Evolutionary conservation across 2,888 invertebrate species (phyloP), one percentile per base, ranked within the genome.

Genomic region (Lysandra coridon): DNA sequence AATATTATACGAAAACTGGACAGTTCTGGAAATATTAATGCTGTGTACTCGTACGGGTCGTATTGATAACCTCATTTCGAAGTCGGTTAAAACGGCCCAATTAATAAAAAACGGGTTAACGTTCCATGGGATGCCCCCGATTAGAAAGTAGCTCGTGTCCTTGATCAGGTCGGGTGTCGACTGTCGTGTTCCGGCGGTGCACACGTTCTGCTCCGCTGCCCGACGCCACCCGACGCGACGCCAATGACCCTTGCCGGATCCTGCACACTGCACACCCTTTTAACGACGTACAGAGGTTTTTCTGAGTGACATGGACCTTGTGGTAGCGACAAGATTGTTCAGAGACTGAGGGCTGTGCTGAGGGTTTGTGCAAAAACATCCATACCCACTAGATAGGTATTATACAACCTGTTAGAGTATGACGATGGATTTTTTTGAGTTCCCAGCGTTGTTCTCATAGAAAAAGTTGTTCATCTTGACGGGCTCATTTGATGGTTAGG

Each of bases 191-290:
- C 73, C 78, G 73, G 37, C 78, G 73, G 57, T 37, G 74, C 62
- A 14, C 75, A 79, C 84, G 85, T 84, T 85, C 83, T 83, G 82
- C 81, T 81, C 78, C 90, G 92, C 88, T 88, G 84, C 86, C 57
- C 60, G 57, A 30, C 64, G 30, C 23, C 64, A 64, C 23, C 53
- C 86, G 85, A 57, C 57, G 17, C 14, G 14, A 57, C 89, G 87
- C 86, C 86, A 85, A 87, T 90, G 90, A 88, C 88, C 88, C 86
- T 78, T 78, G 76, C 75, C 78, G 79, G 79, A 79, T 79, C 80
- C 80, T 62, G 76, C 33, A 73, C 73, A n/a, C 80, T 62, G 76
- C 33, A 73, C 73, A n/a, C 73, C 73, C 73, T 73, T 37, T 33
- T 73, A 40, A 74, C 40, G 74, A 44, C 40, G 1, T 12, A 49